phyloP scores from a whole-genome alignment of 2,113 vertebrate genomes.

The Neoarius graeffei region DNA sequence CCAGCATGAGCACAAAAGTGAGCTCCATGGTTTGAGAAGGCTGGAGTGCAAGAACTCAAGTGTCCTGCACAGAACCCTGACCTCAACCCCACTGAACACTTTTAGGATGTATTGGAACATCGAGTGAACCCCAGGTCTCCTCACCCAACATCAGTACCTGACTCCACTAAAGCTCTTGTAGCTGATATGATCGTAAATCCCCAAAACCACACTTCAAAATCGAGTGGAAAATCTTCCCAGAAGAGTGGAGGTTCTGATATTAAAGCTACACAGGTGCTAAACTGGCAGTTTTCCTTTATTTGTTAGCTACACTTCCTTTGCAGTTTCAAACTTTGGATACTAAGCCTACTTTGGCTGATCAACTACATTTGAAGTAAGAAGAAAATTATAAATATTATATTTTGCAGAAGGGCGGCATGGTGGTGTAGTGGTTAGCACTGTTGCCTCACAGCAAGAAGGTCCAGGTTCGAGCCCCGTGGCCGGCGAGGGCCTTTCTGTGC shows the following conservation, averaged over 20 bases:
- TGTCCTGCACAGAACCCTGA: no score
- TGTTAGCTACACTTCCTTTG: neutral
- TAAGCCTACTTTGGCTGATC: neutral
- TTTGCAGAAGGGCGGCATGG: no score
- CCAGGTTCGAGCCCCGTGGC: no score
- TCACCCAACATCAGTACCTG: no score
- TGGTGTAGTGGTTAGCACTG: no score
- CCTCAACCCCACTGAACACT: no score
- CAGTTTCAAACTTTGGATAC: neutral
- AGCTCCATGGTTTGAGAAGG: no score
- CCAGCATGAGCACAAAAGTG: no score
- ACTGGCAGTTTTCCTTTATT: neutral
- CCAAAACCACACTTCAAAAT: neutral
- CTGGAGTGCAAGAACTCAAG: no score
- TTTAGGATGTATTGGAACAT: neutral
- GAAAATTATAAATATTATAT: neutral
- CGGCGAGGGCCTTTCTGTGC: no score
- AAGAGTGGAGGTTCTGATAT: neutral
- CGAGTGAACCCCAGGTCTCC: neutral
- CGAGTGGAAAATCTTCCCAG: neutral
- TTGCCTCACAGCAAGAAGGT: no score
- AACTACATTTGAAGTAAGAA: neutral
- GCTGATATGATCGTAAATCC: neutral
- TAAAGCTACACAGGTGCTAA: neutral
- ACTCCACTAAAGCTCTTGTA: neutral